phyloP scores from a whole-genome alignment of 2,113 vertebrate species.

The Vidua macroura region DNA sequence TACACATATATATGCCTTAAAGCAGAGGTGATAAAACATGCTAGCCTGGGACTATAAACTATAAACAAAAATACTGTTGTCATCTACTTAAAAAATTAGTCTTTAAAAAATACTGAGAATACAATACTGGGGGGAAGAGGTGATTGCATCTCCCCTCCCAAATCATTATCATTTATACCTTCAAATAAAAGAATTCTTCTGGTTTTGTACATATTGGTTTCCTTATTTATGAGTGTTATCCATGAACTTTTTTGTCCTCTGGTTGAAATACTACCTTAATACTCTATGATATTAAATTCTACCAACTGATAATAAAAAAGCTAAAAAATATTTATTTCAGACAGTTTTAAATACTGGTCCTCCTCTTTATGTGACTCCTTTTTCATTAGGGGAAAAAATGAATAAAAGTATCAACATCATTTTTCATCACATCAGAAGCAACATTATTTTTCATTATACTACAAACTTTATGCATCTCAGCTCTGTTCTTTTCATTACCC shows the following conservation, averaged over 20 bases:
- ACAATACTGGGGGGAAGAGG: neutral
- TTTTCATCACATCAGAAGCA: slow-evolving; percentile 1
- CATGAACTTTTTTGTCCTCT: neutral
- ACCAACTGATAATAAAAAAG: neutral
- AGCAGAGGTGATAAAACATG: neutral
- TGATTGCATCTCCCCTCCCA: neutral
- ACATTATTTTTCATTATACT: neutral
- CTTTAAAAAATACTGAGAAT: neutral
- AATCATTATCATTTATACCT: neutral
- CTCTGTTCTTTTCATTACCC: neutral
- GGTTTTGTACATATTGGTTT: neutral
- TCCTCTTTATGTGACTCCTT: neutral
- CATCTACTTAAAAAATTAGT: neutral
- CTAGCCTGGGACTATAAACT: neutral
- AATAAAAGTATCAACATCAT: neutral
- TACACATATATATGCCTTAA: accelerated
- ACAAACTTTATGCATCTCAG: neutral
- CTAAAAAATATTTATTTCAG: neutral
- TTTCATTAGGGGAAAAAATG: slow-evolving; percentile 6
- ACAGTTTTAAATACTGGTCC: neutral
- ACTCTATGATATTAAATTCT: neutral
- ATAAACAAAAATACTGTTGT: neutral
- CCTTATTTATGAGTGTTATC: neutral
- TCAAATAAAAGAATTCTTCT: neutral
- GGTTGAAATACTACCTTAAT: neutral